Conservation (phyloP, 2,888 invertebrate species). For the Piscicola geometra region DNA sequence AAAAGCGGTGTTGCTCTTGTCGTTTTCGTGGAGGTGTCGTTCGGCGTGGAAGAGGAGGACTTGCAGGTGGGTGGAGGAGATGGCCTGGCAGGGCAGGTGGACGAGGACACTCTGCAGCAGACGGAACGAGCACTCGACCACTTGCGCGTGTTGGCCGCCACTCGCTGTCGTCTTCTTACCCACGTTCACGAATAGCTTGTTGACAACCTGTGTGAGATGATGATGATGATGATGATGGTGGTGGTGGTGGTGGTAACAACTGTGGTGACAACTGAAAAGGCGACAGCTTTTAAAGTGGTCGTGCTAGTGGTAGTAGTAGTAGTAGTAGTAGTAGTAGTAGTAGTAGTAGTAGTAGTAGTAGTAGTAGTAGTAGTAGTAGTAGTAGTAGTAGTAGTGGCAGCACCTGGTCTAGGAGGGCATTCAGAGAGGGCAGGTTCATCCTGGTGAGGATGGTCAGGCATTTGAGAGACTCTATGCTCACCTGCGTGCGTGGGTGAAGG, state of each 20-base stretch:
- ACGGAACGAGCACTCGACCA: constrained; percentile 76
- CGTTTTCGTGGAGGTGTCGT: constrained; percentile 78
- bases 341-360: background rate
- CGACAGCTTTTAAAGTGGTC: too few relatives aligned
- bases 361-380: background rate
- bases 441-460: constrained; percentile 67
- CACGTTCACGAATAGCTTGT: constrained; percentile 74
- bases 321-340: too few relatives aligned
- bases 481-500: too few relatives aligned
- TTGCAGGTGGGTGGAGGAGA: constrained; percentile 72
- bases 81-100: constrained; percentile 62
- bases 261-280: too few relatives aligned
- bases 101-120: background rate
- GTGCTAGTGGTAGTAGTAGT: too few relatives aligned
- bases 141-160: constrained; percentile 80
- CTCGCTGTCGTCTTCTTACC: constrained; percentile 77
- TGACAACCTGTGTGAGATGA: constrained; percentile 65
- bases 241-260: too few relatives aligned
- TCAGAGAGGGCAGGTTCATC: constrained; percentile 67
- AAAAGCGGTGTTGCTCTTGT: constrained; percentile 79
- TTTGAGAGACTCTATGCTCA: constrained; percentile 60
- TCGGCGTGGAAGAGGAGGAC: constrained; percentile 79
- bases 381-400: background rate
- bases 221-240: too few relatives aligned
- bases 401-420: constrained; percentile 61